Conservation (phyloP, 2,888 invertebrate species). For the Anorthoa munda region DNA sequence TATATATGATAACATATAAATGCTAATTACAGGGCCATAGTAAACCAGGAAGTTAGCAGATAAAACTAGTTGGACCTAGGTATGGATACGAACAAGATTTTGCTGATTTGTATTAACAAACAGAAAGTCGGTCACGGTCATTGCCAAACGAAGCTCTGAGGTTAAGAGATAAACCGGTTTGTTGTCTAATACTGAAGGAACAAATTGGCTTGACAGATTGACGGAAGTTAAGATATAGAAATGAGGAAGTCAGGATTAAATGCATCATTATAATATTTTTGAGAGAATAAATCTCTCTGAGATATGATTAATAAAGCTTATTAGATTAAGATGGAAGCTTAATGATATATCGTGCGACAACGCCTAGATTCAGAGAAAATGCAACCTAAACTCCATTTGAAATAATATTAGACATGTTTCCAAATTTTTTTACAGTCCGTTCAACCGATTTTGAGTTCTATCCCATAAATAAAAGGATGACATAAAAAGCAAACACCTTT, state of each 20-base stretch:
- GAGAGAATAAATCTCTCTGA: not conserved
- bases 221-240: slow-evolving; percentile 37
- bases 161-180: slow-evolving; percentile 44
- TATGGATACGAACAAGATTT: slow-evolving; percentile 20
- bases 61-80: not conserved
- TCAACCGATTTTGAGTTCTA: too few species aligned
- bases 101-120: slow-evolving; percentile 3
- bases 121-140: slow-evolving; percentile 51
- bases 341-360: not conserved
- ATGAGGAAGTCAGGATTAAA: slow-evolving; percentile 33
- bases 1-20: not conserved
- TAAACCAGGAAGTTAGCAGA: slow-evolving; percentile 30
- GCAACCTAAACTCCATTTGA: too few species aligned
- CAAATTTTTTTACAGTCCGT: too few species aligned
- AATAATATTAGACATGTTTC: too few species aligned
- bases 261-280: slow-evolving; percentile 21
- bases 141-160: slow-evolving; percentile 42
- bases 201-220: slow-evolving; percentile 2
- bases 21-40: slow-evolving; percentile 16
- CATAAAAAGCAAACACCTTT: too few species aligned
- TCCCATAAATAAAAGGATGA: too few species aligned
- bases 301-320: not conserved
- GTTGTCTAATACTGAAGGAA: slow-evolving; percentile 11
- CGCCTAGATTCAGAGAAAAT: not conserved
- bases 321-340: not conserved